phyloP scores from a whole-genome alignment of 2,888 invertebrate species.

The Aromia moschata region DNA sequence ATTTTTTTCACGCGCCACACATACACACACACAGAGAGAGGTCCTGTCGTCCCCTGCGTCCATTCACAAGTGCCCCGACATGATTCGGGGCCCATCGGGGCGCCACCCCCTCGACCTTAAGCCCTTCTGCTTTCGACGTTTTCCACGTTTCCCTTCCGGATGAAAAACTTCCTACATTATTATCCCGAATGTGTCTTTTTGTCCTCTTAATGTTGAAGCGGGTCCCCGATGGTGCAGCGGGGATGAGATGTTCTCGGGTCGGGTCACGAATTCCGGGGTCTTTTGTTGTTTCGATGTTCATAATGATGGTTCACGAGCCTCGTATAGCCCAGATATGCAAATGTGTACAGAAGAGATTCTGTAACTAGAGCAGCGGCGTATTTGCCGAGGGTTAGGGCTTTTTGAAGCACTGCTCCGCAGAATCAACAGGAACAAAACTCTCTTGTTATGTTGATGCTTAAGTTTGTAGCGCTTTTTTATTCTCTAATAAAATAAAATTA shows the following conservation, averaged over 20 bases:
- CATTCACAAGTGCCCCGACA: conserved; percentile 37
- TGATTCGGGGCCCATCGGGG: conserved; percentile 11
- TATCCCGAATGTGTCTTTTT: conserved; percentile 32
- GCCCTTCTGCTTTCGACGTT: conserved; percentile 36
- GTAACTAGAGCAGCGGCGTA: too few species aligned
- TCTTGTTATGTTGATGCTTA: too few species aligned
- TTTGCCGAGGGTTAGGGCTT: too few species aligned
- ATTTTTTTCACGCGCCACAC: too few species aligned
- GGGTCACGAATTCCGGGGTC: neutral
- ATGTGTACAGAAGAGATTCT: too few species aligned
- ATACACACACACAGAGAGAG: neutral
- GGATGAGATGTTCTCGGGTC: conserved; percentile 7
- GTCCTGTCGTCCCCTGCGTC: conserved; percentile 27
- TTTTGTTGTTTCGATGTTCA: too few species aligned
- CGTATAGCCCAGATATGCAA: too few species aligned
- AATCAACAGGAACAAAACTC: too few species aligned
- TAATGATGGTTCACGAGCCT: too few species aligned
- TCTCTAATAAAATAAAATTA: too few species aligned
- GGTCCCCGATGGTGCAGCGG: neutral
- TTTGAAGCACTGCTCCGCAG: too few species aligned
- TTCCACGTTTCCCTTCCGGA: conserved; percentile 36
- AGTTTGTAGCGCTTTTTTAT: too few species aligned
- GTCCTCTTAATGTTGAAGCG: conserved; percentile 22
- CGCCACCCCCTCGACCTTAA: conserved; percentile 17
- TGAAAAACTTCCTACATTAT: conserved; percentile 39